Evolutionary conservation across 2,797 vertebrate genomes (phyloP).

Genomic region (Pangasius sanitwongsei): DNA sequence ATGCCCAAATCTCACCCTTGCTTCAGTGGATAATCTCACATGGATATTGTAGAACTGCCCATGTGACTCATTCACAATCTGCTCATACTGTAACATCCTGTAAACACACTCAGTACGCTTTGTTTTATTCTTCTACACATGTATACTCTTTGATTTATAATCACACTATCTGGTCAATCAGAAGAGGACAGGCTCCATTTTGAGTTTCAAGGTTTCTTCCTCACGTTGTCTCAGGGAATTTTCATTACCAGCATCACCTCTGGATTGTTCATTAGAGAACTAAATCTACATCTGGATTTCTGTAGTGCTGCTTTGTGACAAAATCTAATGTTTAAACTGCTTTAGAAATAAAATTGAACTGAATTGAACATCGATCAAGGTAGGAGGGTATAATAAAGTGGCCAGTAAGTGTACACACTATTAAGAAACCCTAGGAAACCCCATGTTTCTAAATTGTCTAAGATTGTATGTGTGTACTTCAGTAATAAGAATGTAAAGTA

Average conservation of each 20-base stretch:
- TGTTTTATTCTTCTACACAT: too few species aligned
- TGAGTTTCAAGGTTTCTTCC: not conserved
- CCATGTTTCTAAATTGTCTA: not conserved
- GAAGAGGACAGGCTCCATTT: not conserved
- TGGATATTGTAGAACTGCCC: too few species aligned
- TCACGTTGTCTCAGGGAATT: not conserved
- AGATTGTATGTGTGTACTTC: not conserved
- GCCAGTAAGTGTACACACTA: not conserved
- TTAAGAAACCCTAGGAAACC: not conserved
- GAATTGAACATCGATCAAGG: not conserved
- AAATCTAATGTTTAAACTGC: not conserved
- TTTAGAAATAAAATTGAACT: not conserved
- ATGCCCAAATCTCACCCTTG: too few species aligned
- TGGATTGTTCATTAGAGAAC: not conserved
- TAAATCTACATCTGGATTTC: not conserved
- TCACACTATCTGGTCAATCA: too few species aligned
- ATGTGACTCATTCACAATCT: too few species aligned
- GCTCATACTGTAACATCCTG: too few species aligned
- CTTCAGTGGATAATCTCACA: too few species aligned
- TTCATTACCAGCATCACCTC: not conserved
- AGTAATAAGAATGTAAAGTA: not conserved
- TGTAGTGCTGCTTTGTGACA: not conserved
- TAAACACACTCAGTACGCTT: too few species aligned
- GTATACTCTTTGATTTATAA: too few species aligned
- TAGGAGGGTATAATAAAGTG: not conserved